Evolutionary conservation across 2,888 invertebrate species (phyloP).

Genomic region (Agrochola lychnidis): DNA sequence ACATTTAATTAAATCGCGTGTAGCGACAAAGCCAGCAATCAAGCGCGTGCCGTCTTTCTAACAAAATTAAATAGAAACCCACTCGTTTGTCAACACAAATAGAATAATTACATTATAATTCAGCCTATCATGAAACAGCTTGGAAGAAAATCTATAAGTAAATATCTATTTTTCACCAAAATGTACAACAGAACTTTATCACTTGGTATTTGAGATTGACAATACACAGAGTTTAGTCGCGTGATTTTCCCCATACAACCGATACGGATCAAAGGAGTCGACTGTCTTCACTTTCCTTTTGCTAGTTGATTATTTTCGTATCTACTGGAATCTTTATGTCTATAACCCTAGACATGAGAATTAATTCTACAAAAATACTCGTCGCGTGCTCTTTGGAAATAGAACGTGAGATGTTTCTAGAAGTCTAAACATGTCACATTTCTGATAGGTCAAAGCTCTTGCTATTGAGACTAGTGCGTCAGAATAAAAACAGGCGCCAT

Average conservation of each 20-base stretch:
- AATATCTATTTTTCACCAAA: slow-evolving; percentile 1
- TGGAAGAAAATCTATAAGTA: background rate
- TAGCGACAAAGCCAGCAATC: slow-evolving; percentile 19
- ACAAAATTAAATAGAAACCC: slow-evolving; percentile 15
- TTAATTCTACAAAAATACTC: slow-evolving; percentile 24
- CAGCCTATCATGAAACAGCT: background rate
- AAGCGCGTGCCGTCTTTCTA: slow-evolving; percentile 2
- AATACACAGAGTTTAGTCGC: slow-evolving; percentile 20
- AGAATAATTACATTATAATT: slow-evolving; percentile 14
- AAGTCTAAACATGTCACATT: slow-evolving; percentile 33
- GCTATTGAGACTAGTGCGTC: slow-evolving; percentile 21
- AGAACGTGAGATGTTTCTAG: slow-evolving; percentile 28
- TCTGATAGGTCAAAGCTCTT: slow-evolving; percentile 32
- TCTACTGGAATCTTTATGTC: slow-evolving; percentile 11
- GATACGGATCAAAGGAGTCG: slow-evolving; percentile 56
- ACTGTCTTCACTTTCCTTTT: slow-evolving; percentile 36
- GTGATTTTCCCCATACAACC: slow-evolving; percentile 41
- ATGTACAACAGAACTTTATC: background rate
- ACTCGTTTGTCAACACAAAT: slow-evolving; percentile 29
- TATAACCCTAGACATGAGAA: slow-evolving; percentile 14
- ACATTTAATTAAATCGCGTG: slow-evolving; percentile 31
- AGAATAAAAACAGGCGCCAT: slow-evolving; percentile 14
- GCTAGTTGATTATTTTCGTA: slow-evolving; percentile 44
- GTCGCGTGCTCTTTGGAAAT: slow-evolving; percentile 15
- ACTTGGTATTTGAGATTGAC: slow-evolving; percentile 30